Evolutionary conservation across 2,113 vertebrate species (phyloP), one percentile per base, ranked within the genome.

Genomic region (Neotragus pygmaeus): DNA sequence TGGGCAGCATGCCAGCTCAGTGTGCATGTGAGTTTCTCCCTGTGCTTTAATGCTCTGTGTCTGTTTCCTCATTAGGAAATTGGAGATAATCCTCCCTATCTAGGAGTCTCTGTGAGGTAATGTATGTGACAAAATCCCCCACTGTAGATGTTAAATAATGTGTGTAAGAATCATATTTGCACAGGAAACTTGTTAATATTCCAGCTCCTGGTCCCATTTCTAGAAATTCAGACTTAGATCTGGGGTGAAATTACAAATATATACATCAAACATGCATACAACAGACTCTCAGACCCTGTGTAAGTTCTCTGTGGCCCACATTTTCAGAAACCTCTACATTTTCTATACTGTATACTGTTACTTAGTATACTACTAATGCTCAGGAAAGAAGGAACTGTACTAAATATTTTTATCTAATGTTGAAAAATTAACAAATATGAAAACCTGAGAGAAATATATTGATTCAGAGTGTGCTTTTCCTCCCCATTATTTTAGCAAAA

Each of bases 401-500:
- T 16, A 51, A 91, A n/a, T 33, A 36, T 1, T 66, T 80, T 91
- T 93, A 45, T 51, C 25, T 83, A 88, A 39, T 73, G 9, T 58
- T 93, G 94, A 70, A 93, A 94, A 95, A 77, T 78, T 82, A 62
- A 49, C 5, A 78, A 39, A 25, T 62, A 93, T 36, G 11, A 96
- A 91, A 78, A 88, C 27, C 12, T 49, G 16, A 92, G 60, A 55
- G 33, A 96, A 90, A 55, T 86, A 43, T 75, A 77, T 90, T 9
- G 8, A 91, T 77, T 94, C 16, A 88, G 28, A 90, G 75, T 90
- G 30, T 12, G 2, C 0, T 17, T 92, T 78, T 49, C 7, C 17
- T 21, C 0, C 21, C 19, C 27, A 91, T 2, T 36, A 28, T 45
- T 91, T 88, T 43, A 95, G 15, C 70, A 53, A 14, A 53, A 51